Evolutionary conservation across 2,888 invertebrate genomes (phyloP), one percentile per base, ranked within the genome.

Genomic region (Rhagonycha lutea): DNA sequence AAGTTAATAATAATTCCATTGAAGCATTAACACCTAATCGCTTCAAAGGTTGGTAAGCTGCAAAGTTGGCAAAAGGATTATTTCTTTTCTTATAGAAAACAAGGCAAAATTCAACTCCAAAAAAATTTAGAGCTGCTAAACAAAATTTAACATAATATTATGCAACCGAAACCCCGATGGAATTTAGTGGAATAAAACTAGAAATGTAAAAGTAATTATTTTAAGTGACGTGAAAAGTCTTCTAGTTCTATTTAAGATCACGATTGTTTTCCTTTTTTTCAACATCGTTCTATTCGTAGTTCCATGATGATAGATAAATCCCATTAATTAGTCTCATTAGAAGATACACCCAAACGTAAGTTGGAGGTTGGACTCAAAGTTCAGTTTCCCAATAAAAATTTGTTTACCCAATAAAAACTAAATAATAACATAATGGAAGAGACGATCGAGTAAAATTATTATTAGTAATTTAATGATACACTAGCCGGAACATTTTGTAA

Each of bases 391-490:
- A n/a, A 47, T n/a, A 12, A 32, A 32, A 47, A 47, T 47, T 47
- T 47, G 47, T 47, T 7, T 47, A n/a, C 12, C 32, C 12, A 32
- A n/a, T 47, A 47, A 47, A 47, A 47, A 47, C 7, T n/a, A 47
- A n/a, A 11, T n/a, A 47, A 47, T 47, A 47, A n/a, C 47, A 2
- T 47, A 47, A 47, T 47, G 47, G 47, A 47, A 47, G 47, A 47
- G 47, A 47, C 47, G 47, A 47, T 47, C 47, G 47, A 18, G 18
- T 18, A 18, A 62, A 62, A 62, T 62, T 62, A 62, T 62, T 62
- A 62, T 65, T 65, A 65, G 23, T 65, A 65, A 65, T 65, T 65
- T 24, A 65, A 65, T 65, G 63, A 65, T 65, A 65, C 63, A 26
- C 63, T 65, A 65, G 23, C 24, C 63, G 26, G 26, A 65, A 65